Evolutionary conservation across 2,113 vertebrate genomes (phyloP).

Genomic region (Mormyrus lacerda): DNA sequence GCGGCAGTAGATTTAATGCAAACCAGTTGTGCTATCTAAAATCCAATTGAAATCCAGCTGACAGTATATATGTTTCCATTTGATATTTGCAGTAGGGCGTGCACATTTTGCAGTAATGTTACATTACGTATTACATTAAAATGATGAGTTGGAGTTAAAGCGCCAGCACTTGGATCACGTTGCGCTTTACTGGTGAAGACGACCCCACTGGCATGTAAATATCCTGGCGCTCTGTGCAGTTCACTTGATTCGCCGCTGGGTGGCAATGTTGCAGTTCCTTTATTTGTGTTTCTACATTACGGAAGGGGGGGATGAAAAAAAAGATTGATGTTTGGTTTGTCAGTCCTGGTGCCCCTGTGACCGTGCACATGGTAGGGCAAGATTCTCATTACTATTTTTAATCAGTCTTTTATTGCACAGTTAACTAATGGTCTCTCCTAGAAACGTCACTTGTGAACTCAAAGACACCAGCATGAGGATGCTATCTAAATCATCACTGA

Average conservation of each 20-base stretch:
- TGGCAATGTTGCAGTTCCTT: slow-evolving; percentile 45
- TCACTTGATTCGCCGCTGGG: slow-evolving; percentile 37
- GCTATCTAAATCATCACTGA: slow-evolving; percentile 47
- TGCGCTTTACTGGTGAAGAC: neutral
- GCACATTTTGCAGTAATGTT: slow-evolving; percentile 1
- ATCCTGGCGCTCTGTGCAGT: neutral
- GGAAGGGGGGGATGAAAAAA: slow-evolving; percentile 39
- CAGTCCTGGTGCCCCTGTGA: slow-evolving; percentile 61
- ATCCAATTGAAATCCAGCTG: slow-evolving; percentile 7
- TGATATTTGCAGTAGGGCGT: neutral
- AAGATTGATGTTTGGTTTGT: slow-evolving; percentile 63
- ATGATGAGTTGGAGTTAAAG: slow-evolving; percentile 3
- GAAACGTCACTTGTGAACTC: slow-evolving; percentile 33
- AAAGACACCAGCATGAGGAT: slow-evolving; percentile 43
- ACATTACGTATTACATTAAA: neutral
- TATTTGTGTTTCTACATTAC: neutral
- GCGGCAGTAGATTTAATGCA: neutral
- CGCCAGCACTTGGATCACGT: neutral
- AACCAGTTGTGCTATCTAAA: neutral
- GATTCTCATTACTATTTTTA: slow-evolving; percentile 59
- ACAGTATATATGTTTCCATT: neutral
- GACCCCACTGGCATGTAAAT: neutral
- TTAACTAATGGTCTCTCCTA: slow-evolving; percentile 32
- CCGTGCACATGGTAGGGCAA: slow-evolving; percentile 58
- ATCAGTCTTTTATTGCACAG: slow-evolving; percentile 56